These are phyloP conservation scores for Aegithalos caudatus DNA, from an alignment of 2,113 vertebrate genomes.

Conservation along the genomic window DNA sequence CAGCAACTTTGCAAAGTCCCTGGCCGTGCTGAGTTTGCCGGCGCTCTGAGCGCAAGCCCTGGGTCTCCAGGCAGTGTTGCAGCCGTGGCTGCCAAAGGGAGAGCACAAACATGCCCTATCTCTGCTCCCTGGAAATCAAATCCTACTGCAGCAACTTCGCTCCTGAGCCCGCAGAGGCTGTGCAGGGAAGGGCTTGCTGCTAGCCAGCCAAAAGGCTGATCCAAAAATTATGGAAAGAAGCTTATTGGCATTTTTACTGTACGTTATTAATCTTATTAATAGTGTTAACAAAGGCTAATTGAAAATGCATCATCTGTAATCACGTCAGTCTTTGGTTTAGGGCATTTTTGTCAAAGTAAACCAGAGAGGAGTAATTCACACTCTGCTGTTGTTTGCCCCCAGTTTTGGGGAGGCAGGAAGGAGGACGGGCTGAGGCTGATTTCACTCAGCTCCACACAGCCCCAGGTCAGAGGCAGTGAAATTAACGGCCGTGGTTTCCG, in stretches of 20 bases:
- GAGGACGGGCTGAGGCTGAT: slow-evolving; percentile 47
- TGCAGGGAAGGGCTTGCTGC: slow-evolving; percentile 27
- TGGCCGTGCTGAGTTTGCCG: neutral
- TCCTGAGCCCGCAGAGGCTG: slow-evolving; percentile 34
- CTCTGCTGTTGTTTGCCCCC: slow-evolving; percentile 53
- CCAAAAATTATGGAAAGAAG: slow-evolving; percentile 71
- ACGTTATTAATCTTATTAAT: slow-evolving; percentile 75
- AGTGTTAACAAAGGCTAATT: slow-evolving; percentile 74
- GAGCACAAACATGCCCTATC: neutral
- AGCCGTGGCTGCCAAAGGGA: neutral
- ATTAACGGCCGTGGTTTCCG: slow-evolving; percentile 56
- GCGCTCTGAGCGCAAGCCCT: neutral
- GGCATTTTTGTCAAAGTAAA: slow-evolving; percentile 69
- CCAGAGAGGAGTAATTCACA: slow-evolving; percentile 58
- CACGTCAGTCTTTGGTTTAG: slow-evolving; percentile 64
- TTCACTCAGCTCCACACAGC: slow-evolving; percentile 9
- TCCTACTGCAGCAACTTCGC: slow-evolving; percentile 12
- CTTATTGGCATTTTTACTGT: slow-evolving; percentile 72
- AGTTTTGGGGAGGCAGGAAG: slow-evolving; percentile 63
- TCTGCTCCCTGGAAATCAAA: slow-evolving; percentile 31
- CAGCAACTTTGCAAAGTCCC: slow-evolving; percentile 36
- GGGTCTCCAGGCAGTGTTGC: neutral
- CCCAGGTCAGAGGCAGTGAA: slow-evolving; percentile 19
- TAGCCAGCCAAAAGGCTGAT: slow-evolving; percentile 52
- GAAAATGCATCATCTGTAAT: slow-evolving; percentile 72